Conservation (phyloP, 1,140 invertebrate species). For the Lamellibrachia luymesi region DNA sequence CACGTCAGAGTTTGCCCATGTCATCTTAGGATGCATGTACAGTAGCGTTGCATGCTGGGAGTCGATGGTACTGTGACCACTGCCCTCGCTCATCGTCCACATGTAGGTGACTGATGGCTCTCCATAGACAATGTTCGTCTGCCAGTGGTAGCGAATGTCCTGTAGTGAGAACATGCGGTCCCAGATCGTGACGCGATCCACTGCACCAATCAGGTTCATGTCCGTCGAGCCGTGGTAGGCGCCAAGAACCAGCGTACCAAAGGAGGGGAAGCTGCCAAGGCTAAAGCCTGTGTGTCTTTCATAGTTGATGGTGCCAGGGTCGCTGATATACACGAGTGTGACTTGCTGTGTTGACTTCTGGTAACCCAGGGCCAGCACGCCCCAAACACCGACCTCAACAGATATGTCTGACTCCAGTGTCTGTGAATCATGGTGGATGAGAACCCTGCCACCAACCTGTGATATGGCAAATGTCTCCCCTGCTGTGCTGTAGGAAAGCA, state of each 20-base stretch:
- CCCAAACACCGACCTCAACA: not conserved
- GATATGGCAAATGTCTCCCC: not conserved
- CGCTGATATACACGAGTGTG: not conserved
- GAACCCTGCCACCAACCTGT: not conserved
- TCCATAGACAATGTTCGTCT: not conserved
- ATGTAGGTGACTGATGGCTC: not conserved
- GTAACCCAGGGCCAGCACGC: not conserved
- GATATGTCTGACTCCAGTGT: not conserved
- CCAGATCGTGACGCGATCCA: not conserved
- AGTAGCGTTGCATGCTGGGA: not conserved
- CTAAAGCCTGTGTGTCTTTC: not conserved
- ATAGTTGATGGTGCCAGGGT: not conserved
- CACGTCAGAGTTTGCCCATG: not conserved
- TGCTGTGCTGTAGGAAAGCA: not conserved
- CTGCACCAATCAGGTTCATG: not conserved
- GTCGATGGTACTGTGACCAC: not conserved
- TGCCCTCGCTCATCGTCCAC: conserved; percentile 6
- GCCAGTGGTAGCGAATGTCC: not conserved
- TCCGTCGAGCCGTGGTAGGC: not conserved
- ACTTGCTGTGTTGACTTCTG: not conserved
- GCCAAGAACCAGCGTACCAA: not conserved
- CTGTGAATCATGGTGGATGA: not conserved
- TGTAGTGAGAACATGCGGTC: not conserved
- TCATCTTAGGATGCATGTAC: not conserved
- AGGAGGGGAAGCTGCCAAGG: not conserved